These are phyloP conservation scores for Atrina japonica DNA, from an alignment of 2,888 invertebrate species.

Conservation along the genomic window DNA sequence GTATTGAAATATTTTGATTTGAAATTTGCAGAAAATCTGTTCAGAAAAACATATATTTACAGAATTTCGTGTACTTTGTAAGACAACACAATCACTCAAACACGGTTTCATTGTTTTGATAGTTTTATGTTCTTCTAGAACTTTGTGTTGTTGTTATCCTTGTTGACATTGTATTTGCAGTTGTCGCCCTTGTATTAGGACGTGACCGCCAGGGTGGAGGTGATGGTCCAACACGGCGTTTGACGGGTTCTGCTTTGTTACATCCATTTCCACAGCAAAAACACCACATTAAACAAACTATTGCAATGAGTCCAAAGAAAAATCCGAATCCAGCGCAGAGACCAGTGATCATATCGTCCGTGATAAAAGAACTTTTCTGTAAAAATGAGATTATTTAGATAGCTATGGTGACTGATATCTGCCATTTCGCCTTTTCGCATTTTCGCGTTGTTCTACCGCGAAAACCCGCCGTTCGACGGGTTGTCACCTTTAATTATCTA, in stretches of 20 bases:
- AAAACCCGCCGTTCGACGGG: too few species aligned
- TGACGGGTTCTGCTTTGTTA: constrained; percentile 20
- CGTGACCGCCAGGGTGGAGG: constrained; percentile 29
- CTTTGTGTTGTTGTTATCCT: constrained; percentile 11
- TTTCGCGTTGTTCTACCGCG: too few species aligned
- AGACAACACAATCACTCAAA: too few species aligned
- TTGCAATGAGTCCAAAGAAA: constrained; percentile 50
- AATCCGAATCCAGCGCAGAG: constrained; percentile 61
- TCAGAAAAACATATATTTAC: too few species aligned
- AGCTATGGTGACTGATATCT: too few species aligned
- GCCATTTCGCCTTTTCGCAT: too few species aligned
- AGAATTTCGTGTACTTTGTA: too few species aligned
- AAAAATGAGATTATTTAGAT: too few species aligned
- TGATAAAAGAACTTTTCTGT: constrained; percentile 1
- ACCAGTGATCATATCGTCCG: constrained; percentile 56
- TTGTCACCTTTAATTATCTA: too few species aligned
- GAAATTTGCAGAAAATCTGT: too few species aligned
- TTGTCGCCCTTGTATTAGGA: constrained; percentile 10
- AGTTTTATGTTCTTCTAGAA: constrained; percentile 4
- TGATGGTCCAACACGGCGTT: constrained; percentile 26
- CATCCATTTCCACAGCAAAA: constrained; percentile 56
- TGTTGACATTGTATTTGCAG: constrained; percentile 22
- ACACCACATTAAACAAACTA: constrained; percentile 59
- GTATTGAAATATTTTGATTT: too few species aligned
- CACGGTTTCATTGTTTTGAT: too few species aligned